Evolutionary conservation across 2,888 invertebrate species (phyloP), one percentile per base, ranked within the genome.

Genomic region (Callimorpha dominula): DNA sequence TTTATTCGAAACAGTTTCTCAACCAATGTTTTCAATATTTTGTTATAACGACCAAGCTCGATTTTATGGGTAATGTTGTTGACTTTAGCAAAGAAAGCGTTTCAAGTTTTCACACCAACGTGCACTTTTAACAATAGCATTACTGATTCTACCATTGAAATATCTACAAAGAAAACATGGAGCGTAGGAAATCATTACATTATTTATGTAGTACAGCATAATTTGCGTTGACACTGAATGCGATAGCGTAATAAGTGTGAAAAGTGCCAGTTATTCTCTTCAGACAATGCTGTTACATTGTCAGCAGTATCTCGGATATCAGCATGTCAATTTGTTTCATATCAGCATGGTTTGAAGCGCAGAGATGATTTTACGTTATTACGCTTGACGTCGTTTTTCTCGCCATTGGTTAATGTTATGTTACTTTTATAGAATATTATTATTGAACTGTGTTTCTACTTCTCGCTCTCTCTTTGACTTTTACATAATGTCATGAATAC

Each of bases 201-300:
- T 71, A 83, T 79, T 83, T 75, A 40, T 64, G 67, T 75, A 67
- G 72, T 65, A 74, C 73, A 57, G 57, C 69, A 74, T 68, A 75
- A 72, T 71, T 73, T n/a, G 3, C 63, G 70, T 69, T 77, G 76
- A 78, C 83, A 75, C 49, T 8, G 60, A 70, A 72, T 71, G 64
- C 63, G 31, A 76, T 70, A 76, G 74, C 46, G 74, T 72, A 72
- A 81, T 81, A 83, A 79, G 74, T 75, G 79, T 79, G 71, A 74
- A 81, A 81, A 69, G 72, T 72, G 77, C 72, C 81, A 81, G 75
- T 79, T 78, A 74, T 81, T 79, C 81, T 75, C 79, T 75, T 76
- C 77, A 81, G 77, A 81, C 71, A 74, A 65, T 77, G 60, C 72
- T 77, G 73, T 42, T 67, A 77, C 72, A 71, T 73, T 75, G 81